Percentiles rank a stretch among this genome's conserved stretches.
phyloP scores from a whole-genome alignment of 2,113 vertebrate species.

The Globicephala melas region DNA sequence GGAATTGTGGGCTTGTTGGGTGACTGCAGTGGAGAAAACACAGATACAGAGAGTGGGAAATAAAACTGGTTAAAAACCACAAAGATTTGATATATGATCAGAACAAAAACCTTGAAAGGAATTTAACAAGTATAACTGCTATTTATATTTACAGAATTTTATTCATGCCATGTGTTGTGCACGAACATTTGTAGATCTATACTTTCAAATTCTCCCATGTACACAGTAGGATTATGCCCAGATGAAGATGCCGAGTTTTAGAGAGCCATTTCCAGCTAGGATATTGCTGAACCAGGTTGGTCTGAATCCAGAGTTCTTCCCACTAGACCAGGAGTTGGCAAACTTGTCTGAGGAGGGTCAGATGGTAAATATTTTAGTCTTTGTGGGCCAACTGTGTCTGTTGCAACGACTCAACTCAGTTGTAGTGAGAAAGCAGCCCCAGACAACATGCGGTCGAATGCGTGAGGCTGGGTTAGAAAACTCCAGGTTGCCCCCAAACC shows the following conservation, averaged over 20 bases:
- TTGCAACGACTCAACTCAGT: not conserved
- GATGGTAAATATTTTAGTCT: not conserved
- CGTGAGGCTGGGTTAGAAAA: not conserved
- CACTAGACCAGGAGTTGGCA: not conserved
- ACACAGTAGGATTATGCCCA: not conserved
- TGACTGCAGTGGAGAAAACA: constrained; percentile 83
- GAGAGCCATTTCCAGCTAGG: not conserved
- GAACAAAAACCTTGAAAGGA: not conserved
- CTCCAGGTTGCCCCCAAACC: not conserved
- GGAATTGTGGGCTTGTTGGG: constrained; percentile 92
- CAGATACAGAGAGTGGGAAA: not conserved
- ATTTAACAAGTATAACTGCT: not conserved
- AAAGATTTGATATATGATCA: not conserved
- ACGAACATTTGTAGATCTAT: not conserved
- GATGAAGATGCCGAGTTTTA: not conserved
- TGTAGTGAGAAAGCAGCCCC: not conserved
- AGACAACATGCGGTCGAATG: not conserved
- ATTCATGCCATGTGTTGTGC: not conserved
- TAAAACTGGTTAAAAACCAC: not conserved
- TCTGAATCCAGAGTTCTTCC: not conserved
- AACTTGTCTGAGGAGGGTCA: not conserved
- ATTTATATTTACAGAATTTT: not conserved
- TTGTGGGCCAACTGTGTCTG: not conserved
- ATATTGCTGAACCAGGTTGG: not conserved
- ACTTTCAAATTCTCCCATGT: not conserved